Percentiles rank a stretch among this genome's conserved stretches.
These are phyloP conservation scores for Capitella teleta DNA, from an alignment of 1,140 invertebrate genomes.

Conservation along the genomic window DNA sequence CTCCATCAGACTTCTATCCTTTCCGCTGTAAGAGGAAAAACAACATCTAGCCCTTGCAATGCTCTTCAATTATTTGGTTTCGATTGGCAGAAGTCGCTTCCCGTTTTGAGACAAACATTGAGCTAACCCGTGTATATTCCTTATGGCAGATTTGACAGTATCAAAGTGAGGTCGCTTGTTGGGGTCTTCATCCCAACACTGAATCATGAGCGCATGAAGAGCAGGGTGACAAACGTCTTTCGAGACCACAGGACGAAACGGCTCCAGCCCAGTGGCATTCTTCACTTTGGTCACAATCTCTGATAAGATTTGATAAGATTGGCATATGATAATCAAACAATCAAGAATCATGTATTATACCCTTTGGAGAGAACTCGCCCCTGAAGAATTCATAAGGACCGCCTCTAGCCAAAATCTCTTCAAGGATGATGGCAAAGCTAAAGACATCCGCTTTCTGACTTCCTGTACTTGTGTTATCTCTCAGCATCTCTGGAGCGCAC, in stretches of 20 bases:
- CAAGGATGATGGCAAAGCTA: constrained; percentile 83
- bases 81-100: no score
- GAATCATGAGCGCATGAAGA: neutral
- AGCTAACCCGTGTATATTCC: constrained; percentile 54
- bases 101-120: neutral
- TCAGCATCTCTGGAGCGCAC: constrained; percentile 87
- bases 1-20: constrained; percentile 63
- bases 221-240: constrained; percentile 35
- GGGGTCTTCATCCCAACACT: constrained; percentile 6
- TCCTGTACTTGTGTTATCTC: constrained; percentile 41
- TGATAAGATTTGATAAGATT: no score
- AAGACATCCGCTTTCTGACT: constrained; percentile 86
- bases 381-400: constrained; percentile 16
- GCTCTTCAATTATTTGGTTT: no score
- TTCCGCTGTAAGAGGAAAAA: constrained; percentile 3
- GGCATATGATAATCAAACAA: no score
- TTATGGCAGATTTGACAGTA: constrained; percentile 45
- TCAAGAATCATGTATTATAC: no score
- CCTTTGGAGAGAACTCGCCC: neutral
- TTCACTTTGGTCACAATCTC: constrained; percentile 31
- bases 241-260: constrained; percentile 51
- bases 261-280: constrained; percentile 46
- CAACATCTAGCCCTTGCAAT: no score
- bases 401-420: constrained; percentile 23
- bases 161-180: neutral